These are phyloP conservation scores for Chrysolina haemoptera DNA, from an alignment of 2,888 invertebrate species.

Conservation along the genomic window DNA sequence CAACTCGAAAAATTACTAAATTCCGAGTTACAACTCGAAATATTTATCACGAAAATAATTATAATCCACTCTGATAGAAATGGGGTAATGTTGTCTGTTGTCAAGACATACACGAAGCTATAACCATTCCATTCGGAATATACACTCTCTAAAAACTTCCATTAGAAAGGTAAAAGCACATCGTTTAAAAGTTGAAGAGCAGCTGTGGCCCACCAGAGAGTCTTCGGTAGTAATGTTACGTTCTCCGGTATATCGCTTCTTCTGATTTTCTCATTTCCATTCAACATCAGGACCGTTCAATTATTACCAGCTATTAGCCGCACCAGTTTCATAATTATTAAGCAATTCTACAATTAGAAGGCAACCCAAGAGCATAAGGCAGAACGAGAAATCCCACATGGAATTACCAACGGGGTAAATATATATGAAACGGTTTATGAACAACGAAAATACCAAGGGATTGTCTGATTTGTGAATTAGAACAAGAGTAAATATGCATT, in stretches of 20 bases:
- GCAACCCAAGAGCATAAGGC: constrained; percentile 13
- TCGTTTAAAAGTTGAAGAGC: constrained; percentile 6
- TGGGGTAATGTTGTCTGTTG: neutral
- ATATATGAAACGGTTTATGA: too few relatives aligned
- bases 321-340: constrained; percentile 58
- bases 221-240: neutral
- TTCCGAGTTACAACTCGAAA: too few relatives aligned
- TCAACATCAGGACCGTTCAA: constrained; percentile 46
- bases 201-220: constrained; percentile 6
- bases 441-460: too few relatives aligned
- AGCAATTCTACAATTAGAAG: constrained; percentile 52
- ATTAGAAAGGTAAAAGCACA: constrained; percentile 19
- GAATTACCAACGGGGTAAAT: constrained; percentile 7
- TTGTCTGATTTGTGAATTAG: too few relatives aligned
- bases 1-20: too few relatives aligned
- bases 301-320: constrained; percentile 56
- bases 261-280: constrained; percentile 30
- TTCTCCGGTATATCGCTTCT: constrained; percentile 25
- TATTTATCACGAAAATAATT: too few relatives aligned
- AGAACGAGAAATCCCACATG: constrained; percentile 26
- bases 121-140: neutral
- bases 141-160: constrained; percentile 6
- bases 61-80: too few relatives aligned
- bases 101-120: neutral
- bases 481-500: too few relatives aligned